phyloP scores from a whole-genome alignment of 1,140 invertebrate genomes.

The Cyrtorhinus lividipennis region DNA sequence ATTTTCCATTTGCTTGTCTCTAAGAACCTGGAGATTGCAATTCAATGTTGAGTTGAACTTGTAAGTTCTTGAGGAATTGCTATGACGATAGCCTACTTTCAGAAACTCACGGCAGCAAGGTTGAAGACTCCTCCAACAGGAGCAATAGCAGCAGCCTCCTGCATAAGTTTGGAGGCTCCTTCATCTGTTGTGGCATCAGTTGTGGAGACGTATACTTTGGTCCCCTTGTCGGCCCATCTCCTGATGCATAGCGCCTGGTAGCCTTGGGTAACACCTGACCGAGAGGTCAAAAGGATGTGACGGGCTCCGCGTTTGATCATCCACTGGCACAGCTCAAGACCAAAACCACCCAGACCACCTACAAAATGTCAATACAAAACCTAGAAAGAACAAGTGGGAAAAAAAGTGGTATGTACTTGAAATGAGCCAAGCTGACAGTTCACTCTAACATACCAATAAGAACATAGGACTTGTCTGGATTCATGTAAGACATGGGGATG shows the following conservation, averaged over 20 bases:
- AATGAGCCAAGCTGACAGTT: too few relatives aligned
- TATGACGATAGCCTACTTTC: too few relatives aligned
- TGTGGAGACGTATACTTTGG: conserved; percentile 49
- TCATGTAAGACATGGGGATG: conserved; percentile 72
- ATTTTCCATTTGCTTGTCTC: conserved; percentile 80
- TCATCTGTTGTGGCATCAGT: conserved; percentile 43
- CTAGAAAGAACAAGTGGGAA: too few relatives aligned
- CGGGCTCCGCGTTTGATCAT: conserved; percentile 68
- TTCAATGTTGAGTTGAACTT: not conserved
- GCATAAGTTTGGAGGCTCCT: conserved; percentile 55
- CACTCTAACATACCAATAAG: conserved; percentile 49
- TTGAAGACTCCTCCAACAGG: conserved; percentile 91
- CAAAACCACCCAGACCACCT: conserved; percentile 88
- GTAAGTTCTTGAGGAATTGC: too few relatives aligned
- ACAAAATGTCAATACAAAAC: too few relatives aligned
- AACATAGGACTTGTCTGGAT: conserved; percentile 75
- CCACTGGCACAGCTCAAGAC: conserved; percentile 84
- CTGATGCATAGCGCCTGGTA: conserved; percentile 72
- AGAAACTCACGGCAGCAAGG: conserved; percentile 68
- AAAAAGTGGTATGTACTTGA: too few relatives aligned
- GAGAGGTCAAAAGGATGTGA: conserved; percentile 70
- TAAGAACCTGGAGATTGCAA: conserved; percentile 49
- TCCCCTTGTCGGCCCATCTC: conserved; percentile 54
- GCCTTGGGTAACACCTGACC: conserved; percentile 71
- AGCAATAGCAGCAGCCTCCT: conserved; percentile 49